These are phyloP conservation scores for Falcaria lacertinaria DNA, from an alignment of 2,888 invertebrate species.

Conservation along the genomic window DNA sequence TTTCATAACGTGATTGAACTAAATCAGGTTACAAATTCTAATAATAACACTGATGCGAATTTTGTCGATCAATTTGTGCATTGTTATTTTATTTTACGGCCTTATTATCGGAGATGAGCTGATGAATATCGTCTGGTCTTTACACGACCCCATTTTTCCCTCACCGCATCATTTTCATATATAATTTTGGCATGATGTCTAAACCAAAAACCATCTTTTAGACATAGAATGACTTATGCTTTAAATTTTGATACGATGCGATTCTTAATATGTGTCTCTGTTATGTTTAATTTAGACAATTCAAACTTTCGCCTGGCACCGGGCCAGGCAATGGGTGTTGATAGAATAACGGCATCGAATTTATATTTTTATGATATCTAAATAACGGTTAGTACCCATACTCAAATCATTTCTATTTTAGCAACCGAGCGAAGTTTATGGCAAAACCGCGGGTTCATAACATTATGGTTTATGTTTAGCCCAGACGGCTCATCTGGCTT, in stretches of 20 bases:
- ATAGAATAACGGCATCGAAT: slow-evolving; percentile 14
- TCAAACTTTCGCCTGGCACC: not conserved
- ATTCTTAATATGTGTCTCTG: too few species aligned
- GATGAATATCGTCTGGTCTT: slow-evolving; percentile 13
- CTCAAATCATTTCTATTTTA: slow-evolving; percentile 28
- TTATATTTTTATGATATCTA: slow-evolving; percentile 14
- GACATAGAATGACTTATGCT: not conserved
- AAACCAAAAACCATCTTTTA: slow-evolving; percentile 25
- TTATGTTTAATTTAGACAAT: not conserved
- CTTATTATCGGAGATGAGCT: slow-evolving; percentile 6
- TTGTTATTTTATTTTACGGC: slow-evolving; percentile 2
- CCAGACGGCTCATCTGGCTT: not conserved
- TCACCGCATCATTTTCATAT: slow-evolving; percentile 40
- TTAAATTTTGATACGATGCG: not conserved
- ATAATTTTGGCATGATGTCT: slow-evolving; percentile 53
- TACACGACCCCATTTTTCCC: slow-evolving; percentile 28
- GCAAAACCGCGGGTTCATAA: slow-evolving; percentile 18
- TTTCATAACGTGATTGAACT: too few species aligned
- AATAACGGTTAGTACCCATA: slow-evolving; percentile 12
- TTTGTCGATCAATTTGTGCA: slow-evolving; percentile 1
- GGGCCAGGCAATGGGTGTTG: not conserved
- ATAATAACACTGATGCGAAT: too few species aligned
- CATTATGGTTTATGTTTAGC: slow-evolving; percentile 13
- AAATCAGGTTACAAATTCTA: slow-evolving; percentile 5
- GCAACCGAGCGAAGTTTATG: slow-evolving; percentile 18